Percentiles rank a stretch among this genome's conserved stretches.
These are phyloP conservation scores for Rousettus leschenaultii DNA, from an alignment of 2,113 vertebrate genomes.

Conservation along the genomic window DNA sequence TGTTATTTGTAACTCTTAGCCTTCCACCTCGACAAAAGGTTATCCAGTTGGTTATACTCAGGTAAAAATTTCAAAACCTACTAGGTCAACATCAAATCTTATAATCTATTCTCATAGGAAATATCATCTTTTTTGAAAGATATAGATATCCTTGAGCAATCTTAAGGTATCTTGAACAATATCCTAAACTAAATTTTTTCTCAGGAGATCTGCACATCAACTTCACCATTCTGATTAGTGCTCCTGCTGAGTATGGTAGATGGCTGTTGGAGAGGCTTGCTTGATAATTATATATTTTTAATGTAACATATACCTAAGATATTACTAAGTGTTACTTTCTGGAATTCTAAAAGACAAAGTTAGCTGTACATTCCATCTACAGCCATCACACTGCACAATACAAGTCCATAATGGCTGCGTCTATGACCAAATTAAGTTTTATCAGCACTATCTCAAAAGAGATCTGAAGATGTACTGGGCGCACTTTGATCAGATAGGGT, in stretches of 20 bases:
- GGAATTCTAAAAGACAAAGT: background rate
- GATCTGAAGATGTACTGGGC: background rate
- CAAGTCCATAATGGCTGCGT: background rate
- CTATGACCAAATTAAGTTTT: background rate
- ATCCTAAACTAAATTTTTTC: background rate
- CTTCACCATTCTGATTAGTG: background rate
- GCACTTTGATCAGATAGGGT: background rate
- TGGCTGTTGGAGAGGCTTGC: background rate
- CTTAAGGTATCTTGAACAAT: background rate
- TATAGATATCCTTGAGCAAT: background rate
- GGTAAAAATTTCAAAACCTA: conserved; percentile 1
- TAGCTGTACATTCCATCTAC: background rate
- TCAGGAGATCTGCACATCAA: background rate
- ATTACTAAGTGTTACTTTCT: background rate
- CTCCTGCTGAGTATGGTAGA: background rate
- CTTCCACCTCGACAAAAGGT: background rate
- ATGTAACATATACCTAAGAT: background rate
- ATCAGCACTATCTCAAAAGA: conserved; percentile 13
- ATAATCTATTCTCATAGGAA: background rate
- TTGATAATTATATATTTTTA: background rate
- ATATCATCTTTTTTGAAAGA: background rate
- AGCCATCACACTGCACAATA: background rate
- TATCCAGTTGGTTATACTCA: background rate
- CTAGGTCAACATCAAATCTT: background rate
- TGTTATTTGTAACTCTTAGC: background rate